Evolutionary conservation across 2,113 vertebrate species (phyloP).

Genomic region (Phylloscopus trochiloides): DNA sequence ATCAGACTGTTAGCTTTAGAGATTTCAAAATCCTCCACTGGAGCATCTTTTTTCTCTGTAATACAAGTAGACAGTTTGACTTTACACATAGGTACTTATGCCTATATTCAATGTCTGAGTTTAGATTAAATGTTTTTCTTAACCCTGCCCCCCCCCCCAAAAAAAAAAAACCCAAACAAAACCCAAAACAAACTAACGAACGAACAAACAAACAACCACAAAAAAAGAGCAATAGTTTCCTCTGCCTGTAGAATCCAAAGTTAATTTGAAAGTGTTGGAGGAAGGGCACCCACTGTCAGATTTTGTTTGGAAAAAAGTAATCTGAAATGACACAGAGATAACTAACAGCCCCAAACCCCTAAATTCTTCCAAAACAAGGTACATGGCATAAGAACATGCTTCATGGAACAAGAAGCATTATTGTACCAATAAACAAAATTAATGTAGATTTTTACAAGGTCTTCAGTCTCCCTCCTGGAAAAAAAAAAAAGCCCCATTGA

Average conservation of each 20-base stretch:
- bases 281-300: background rate
- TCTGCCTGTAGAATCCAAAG: background rate
- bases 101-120: background rate
- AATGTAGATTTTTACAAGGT: background rate
- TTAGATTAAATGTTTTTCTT: background rate
- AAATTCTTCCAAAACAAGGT: background rate
- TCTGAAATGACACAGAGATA: background rate
- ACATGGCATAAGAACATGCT: fast-evolving
- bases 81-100: background rate
- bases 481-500: background rate
- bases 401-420: background rate
- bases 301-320: background rate
- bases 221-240: background rate
- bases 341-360: fast-evolving
- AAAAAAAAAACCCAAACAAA: too few relatives aligned
- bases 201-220: background rate
- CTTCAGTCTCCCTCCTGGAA: background rate
- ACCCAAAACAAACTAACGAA: too few relatives aligned
- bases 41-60: background rate
- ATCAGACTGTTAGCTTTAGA: background rate
- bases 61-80: background rate
- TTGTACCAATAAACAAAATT: background rate
- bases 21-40: background rate
- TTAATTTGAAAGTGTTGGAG: background rate
- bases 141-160: too few relatives aligned